Base-by-base conservation (phyloP, 2,113 vertebrate genomes). In the Leucosticte australis region DNA sequence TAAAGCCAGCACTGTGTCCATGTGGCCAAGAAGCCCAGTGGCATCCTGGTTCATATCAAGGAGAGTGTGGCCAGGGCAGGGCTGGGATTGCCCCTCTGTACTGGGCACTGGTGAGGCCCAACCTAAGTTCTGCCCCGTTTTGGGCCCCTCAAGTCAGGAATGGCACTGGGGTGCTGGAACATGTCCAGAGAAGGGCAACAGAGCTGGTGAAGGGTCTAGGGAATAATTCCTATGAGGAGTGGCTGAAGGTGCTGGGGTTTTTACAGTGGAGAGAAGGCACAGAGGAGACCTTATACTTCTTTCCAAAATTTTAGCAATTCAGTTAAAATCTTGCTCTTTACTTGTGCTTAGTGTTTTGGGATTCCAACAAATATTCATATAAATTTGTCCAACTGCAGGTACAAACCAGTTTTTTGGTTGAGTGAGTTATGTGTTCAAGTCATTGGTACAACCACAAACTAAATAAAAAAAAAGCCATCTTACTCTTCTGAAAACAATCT, bases 1-100 rank as follows among this genome's bases (percentile, higher is more conserved):
- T 30, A 12, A 10, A 39, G 15, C 28, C 24, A 74, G 28, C 17
- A 26, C 13, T 21, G 27, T 53, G 47, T 27, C 27, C 57, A 39
- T 19, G 33, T 37, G 49, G 11, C n/a, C 49, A 55, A 55, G 47
- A 31, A 37, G 8, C 16, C 39, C 33, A 44, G 41, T 22, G 12
- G 31, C 10, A 26, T 31, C 8, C 39, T 46, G 47, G 13, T 15
- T 14, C 33, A 14, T 19, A 10, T 23, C 18, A 39, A 15, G 27
- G 44, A 23, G 11, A 86, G 3, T 0, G 0, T 23, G 33, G 33
- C 22, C 63, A 53, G 37, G 41, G 41, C 12, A 28, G 39, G 46
- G 27, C 21, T 37, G 27, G 7, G 9, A 46, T 11, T 22, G 10
- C 16, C 10, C 5, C 14, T 52, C 63, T 52, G 18, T 7, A 22